Evolutionary conservation across 2,888 invertebrate genomes (phyloP).

Genomic region (Coremacera marginata): DNA sequence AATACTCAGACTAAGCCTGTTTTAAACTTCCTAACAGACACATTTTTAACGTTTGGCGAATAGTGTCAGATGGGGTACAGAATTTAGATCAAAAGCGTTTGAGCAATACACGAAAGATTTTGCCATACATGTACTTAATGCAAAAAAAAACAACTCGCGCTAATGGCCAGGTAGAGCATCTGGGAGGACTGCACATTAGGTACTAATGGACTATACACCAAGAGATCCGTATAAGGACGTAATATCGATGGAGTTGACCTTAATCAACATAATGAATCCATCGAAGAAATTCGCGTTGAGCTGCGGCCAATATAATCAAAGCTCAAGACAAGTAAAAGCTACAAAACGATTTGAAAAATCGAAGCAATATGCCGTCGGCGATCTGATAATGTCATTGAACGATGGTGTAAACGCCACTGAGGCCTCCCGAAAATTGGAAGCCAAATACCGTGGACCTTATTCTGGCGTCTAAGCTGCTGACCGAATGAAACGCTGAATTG

Average conservation of each 20-base stretch:
- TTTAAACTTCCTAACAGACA: conserved; percentile 20
- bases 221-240: no score
- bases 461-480: conserved; percentile 18
- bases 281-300: no score
- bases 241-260: no score
- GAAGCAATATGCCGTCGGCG: conserved; percentile 18
- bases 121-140: not conserved
- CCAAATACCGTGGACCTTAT: not conserved
- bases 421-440: not conserved
- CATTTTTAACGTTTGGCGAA: conserved; percentile 17
- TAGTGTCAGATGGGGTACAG: conserved; percentile 33
- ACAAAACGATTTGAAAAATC: conserved; percentile 18
- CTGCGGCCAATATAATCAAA: no score
- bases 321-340: conserved; percentile 28
- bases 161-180: conserved; percentile 11
- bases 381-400: conserved; percentile 27
- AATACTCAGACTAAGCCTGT: conserved; percentile 33
- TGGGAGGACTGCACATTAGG: conserved; percentile 29
- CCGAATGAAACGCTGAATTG: not conserved
- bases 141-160: conserved; percentile 31
- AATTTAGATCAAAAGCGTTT: conserved; percentile 25
- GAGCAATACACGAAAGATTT: no score
- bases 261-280: no score
- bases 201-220: conserved; percentile 14
- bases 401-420: conserved; percentile 26